Evolutionary conservation across 2,888 invertebrate genomes (phyloP), one percentile per base, ranked within the genome.

Genomic region (Stratiomys singularior): DNA sequence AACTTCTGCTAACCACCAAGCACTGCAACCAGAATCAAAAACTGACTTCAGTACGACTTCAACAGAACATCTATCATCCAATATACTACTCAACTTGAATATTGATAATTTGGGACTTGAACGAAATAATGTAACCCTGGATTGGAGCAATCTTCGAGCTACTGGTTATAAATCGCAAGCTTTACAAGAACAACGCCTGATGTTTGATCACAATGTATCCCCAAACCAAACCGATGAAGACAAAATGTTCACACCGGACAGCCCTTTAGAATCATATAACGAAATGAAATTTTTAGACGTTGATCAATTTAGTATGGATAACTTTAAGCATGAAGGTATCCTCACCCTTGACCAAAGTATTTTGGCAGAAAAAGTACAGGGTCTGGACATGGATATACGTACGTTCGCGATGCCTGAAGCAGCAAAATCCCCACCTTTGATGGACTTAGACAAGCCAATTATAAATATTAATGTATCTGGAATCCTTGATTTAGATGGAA

Each of bases 201-300:
- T 79, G 63, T 78, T 5, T 37, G 37, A 37, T 37, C 37, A 37
- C 3, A 37, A 37, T 9, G 9, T 9, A 9, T 9, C 37, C 37
- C 37, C 3, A 37, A 37, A 9, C 9, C 37, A 37, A 37, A 37
- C 37, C 5, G 5, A 37, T 9, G 5, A n/a, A n/a, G 5, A 5
- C 37, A 3, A 27, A 78, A 52, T 37, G 78, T 30, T 79, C 9
- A 86, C 86, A 78, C 81, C 86, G 76, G 86, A 85, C 63, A 83
- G 84, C 71, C 83, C 83, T 30, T 81, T 80, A 56, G 85, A 87
- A 60, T 84, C 86, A 46, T 87, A 87, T 77, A 87, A 87, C 74
- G 87, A 86, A 81, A 87, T 87, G 83, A 87, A 87, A 81, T 87
- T 86, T 81, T 83, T 87, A 64, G 86, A 85, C 81, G 87, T 87